Percentiles rank a stretch among this genome's conserved stretches.
Conservation (phyloP, 1,140 invertebrate genomes). For the Argopecten irradians region DNA sequence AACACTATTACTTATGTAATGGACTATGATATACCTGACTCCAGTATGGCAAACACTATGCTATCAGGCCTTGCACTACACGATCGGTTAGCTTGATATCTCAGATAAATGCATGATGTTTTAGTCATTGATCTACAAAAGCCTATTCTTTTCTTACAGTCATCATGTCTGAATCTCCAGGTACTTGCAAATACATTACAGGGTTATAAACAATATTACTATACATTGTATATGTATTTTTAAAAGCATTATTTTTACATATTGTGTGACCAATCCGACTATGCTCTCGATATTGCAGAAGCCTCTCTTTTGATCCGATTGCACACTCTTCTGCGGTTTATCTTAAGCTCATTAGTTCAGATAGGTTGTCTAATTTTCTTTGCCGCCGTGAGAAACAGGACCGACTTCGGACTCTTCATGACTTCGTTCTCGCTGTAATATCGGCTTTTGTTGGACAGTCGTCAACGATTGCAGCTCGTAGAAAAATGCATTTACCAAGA, state of each 20-base stretch:
- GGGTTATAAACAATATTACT: no score
- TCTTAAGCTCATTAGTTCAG: background rate
- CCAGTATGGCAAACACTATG: background rate
- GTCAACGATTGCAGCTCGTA: background rate
- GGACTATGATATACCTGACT: background rate
- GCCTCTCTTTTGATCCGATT: background rate
- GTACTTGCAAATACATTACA: no score
- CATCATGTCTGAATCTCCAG: no score
- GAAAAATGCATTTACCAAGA: background rate
- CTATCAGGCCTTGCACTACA: background rate
- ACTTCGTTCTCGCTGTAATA: background rate
- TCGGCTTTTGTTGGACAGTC: background rate
- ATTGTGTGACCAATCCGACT: background rate
- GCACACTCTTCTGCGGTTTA: background rate
- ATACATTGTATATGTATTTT: no score
- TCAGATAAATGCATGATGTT: no score
- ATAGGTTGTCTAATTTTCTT: background rate
- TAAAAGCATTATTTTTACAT: no score
- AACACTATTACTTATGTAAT: constrained; percentile 13
- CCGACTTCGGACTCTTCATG: background rate
- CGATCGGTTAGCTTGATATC: background rate
- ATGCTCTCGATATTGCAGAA: background rate
- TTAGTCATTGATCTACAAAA: no score
- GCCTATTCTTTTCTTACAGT: no score
- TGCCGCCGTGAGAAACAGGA: background rate